Conservation (phyloP, 2,113 vertebrate species). For the Chaetodon trifascialis region DNA sequence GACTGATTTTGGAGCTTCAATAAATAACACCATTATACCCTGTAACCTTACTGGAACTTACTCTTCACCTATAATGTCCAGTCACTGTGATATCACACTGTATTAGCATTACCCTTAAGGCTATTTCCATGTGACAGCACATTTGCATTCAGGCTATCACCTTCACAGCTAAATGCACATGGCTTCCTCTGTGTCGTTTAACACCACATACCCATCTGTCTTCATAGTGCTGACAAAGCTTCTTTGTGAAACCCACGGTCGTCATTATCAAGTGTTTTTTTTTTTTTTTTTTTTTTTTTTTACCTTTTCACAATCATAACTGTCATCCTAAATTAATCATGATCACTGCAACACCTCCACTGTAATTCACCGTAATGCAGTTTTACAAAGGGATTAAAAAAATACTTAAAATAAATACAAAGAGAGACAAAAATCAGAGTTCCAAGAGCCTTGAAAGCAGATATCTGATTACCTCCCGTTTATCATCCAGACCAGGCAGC, state of each 20-base stretch:
- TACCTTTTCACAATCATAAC: background rate
- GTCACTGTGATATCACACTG: background rate
- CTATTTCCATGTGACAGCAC: background rate
- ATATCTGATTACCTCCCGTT: background rate
- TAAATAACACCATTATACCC: background rate
- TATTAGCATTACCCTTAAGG: background rate
- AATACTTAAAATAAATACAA: background rate
- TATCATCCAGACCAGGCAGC: background rate
- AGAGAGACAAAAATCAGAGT: background rate
- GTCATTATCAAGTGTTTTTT: background rate
- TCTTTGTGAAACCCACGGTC: background rate
- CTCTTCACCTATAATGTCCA: background rate
- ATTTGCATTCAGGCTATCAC: conserved; percentile 1
- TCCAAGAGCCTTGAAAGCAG: conserved; percentile 1
- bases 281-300: background rate
- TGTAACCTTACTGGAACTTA: background rate
- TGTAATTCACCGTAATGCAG: background rate
- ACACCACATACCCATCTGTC: background rate
- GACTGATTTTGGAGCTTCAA: background rate
- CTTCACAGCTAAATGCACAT: conserved; percentile 19
- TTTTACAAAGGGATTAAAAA: background rate
- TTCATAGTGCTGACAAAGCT: background rate
- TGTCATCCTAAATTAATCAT: background rate
- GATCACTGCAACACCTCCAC: background rate
- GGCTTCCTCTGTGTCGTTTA: background rate